Evolutionary conservation across 2,113 vertebrate species (phyloP).

Genomic region (Oncorhynchus tshawytscha): DNA sequence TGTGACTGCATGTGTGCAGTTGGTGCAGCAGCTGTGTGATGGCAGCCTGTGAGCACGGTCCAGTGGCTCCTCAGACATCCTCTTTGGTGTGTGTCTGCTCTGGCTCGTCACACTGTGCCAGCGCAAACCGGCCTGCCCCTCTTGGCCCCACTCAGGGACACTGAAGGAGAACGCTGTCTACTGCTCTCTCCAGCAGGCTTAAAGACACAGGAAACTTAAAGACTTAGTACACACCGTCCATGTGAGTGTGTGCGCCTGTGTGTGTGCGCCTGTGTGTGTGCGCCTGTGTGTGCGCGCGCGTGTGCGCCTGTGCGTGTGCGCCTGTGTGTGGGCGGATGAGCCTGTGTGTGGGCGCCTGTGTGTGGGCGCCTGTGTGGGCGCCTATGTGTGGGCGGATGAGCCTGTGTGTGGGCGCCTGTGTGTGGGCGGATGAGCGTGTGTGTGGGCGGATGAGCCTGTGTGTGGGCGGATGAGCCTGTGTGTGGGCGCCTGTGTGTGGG

Average conservation of each 20-base stretch:
- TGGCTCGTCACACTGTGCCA: slow-evolving; percentile 47
- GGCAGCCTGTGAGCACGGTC: slow-evolving; percentile 57
- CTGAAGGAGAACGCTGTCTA: neutral
- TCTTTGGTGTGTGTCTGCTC: slow-evolving; percentile 20
- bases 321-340: too few species aligned
- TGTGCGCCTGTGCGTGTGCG: fast-evolving
- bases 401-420: fast-evolving
- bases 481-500: too few species aligned
- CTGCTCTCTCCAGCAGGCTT: neutral
- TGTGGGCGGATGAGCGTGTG: too few species aligned
- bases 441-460: too few species aligned
- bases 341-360: too few species aligned
- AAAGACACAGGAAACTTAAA: neutral
- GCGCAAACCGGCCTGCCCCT: slow-evolving; percentile 19
- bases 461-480: too few species aligned
- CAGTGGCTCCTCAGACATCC: slow-evolving; percentile 59
- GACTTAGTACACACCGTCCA: too few species aligned
- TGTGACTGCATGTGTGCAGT: slow-evolving; percentile 38
- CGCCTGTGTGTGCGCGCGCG: too few species aligned
- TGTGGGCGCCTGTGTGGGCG: too few species aligned
- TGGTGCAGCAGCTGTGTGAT: slow-evolving; percentile 62
- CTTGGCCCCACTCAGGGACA: neutral
- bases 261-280: too few species aligned
- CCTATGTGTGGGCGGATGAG: too few species aligned
- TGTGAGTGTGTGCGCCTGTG: too few species aligned